Evolutionary conservation across 2,888 invertebrate species (phyloP).

Genomic region (Cylloceria caligata): DNA sequence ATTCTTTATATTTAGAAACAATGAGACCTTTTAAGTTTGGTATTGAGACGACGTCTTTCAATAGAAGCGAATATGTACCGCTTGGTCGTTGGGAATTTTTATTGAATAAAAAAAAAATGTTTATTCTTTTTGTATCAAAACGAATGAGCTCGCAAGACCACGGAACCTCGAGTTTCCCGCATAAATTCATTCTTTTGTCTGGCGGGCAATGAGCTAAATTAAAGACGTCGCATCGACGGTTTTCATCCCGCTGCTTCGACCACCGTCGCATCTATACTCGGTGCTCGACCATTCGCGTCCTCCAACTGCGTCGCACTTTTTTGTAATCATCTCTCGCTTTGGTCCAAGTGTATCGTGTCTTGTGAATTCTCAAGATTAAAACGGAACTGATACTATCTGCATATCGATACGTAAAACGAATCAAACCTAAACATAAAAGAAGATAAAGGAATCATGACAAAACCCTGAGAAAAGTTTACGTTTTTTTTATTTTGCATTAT

Average conservation of each 20-base stretch:
- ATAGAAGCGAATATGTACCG: neutral
- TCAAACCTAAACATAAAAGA: neutral
- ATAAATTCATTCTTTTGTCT: neutral
- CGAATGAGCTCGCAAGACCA: neutral
- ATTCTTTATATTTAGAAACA: neutral
- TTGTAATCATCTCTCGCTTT: neutral
- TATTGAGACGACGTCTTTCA: neutral
- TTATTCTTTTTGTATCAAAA: neutral
- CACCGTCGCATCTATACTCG: slow-evolving; percentile 39
- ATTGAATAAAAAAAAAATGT: too few relatives aligned
- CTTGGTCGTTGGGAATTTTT: too few relatives aligned
- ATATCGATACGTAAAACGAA: slow-evolving; percentile 7
- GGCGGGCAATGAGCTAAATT: neutral
- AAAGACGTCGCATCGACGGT: neutral
- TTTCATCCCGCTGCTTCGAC: neutral
- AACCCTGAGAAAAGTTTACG: neutral
- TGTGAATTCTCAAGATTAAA: neutral
- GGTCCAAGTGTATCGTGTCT: neutral
- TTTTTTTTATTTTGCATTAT: neutral
- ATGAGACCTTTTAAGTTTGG: neutral
- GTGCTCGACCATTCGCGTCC: neutral
- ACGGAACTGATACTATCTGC: neutral
- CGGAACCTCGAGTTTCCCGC: neutral
- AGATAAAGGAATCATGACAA: neutral
- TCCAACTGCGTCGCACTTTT: slow-evolving; percentile 30